phyloP scores from a whole-genome alignment of 2,797 vertebrate species.

The Enoplosus armatus region DNA sequence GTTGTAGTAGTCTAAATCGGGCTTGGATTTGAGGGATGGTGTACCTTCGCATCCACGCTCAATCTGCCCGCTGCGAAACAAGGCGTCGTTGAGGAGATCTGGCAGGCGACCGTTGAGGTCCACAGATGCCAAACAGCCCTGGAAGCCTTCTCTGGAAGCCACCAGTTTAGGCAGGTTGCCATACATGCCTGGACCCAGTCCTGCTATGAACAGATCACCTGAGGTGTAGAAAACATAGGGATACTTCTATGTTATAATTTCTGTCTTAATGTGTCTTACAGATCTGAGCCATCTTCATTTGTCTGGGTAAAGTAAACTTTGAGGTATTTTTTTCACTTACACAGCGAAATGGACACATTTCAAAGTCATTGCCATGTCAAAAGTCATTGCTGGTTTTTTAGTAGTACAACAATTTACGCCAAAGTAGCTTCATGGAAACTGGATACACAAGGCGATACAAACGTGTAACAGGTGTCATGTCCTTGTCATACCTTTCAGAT shows the following conservation, averaged over 20 bases:
- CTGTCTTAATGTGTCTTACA: neutral
- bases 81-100: conserved; percentile 94
- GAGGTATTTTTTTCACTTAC: neutral
- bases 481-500: conserved; percentile 76
- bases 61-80: conserved; percentile 98
- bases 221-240: neutral
- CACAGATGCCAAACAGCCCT: conserved; percentile 97
- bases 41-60: conserved; percentile 99
- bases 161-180: conserved; percentile 95
- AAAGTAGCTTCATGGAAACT: neutral
- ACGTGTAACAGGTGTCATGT: neutral
- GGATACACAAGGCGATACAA: neutral
- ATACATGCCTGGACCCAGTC: conserved; percentile 95
- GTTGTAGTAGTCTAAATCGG: conserved; percentile 76
- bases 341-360: neutral
- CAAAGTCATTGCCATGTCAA: too few species aligned
- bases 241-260: neutral
- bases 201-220: conserved; percentile 98
- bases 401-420: neutral
- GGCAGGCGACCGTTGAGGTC: conserved; percentile 98
- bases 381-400: neutral
- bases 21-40: conserved; percentile 71
- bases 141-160: conserved; percentile 97
- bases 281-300: neutral
- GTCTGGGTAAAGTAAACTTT: neutral